Evolutionary conservation across 1,140 invertebrate genomes (phyloP).

Genomic region (Bombus picipes): DNA sequence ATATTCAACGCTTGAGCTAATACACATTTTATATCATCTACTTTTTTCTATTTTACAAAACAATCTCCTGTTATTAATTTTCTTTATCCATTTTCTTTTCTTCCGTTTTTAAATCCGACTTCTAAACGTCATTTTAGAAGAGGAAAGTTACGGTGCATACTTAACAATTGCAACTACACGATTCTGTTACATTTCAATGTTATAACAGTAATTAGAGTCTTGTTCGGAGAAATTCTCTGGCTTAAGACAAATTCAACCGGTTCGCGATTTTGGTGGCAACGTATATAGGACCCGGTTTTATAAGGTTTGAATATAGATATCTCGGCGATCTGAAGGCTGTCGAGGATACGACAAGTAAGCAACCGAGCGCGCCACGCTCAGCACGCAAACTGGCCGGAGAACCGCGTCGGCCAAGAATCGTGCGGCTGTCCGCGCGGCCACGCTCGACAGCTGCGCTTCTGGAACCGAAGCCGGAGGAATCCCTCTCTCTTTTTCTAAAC

Average conservation of each 20-base stretch:
- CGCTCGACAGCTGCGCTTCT: constrained; percentile 60
- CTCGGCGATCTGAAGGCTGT: neutral
- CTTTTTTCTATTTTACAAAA: neutral
- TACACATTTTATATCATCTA: neutral
- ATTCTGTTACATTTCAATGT: neutral
- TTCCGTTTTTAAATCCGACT: neutral
- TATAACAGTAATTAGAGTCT: neutral
- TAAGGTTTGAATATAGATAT: neutral
- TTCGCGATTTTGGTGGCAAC: neutral
- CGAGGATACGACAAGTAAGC: constrained; percentile 26
- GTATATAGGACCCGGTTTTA: too few relatives aligned
- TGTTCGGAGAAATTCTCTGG: neutral
- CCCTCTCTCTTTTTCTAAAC: constrained; percentile 51
- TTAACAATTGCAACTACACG: neutral
- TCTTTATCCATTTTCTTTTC: neutral
- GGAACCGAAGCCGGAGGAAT: constrained; percentile 27
- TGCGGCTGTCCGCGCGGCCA: constrained; percentile 52
- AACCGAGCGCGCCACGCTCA: constrained; percentile 64
- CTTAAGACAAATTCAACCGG: neutral
- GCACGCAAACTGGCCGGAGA: constrained; percentile 59
- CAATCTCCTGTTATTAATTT: neutral
- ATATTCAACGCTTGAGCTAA: too few relatives aligned
- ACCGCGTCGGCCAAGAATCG: constrained; percentile 48
- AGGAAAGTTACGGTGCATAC: neutral
- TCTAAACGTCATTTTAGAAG: neutral